Evolutionary conservation across 2,888 invertebrate genomes (phyloP), one percentile per base, ranked within the genome.

Genomic region (Coelopa pilipes): DNA sequence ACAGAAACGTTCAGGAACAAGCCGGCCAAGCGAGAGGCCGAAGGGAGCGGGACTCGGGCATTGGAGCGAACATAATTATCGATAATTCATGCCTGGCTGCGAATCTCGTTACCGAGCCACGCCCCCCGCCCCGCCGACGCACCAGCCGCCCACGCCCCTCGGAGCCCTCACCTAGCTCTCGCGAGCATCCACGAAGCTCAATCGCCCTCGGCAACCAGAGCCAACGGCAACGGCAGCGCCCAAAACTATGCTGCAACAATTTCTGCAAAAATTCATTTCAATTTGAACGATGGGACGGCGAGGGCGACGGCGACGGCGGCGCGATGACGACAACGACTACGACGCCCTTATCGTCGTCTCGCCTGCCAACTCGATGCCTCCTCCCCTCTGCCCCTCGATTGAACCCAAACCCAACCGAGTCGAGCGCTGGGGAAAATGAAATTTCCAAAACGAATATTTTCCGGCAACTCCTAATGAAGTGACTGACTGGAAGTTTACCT

Each of bases 241-340:
- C 17, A 24, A 65, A 65, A 65, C 65, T 65, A 19, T 65, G 65
- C 65, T 47, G 46, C 47, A 63, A 45, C 21, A 57, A 34, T 34
- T 34, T 34, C 7, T 2, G 4, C 4, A 34, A 65, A 65, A 65
- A 47, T 65, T 47, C 47, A 65, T 34, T 34, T 34, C 34, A 34
- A 34, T 65, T 62, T 62, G 17, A 62, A 62, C 34, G 60, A 24
- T 60, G 15, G 34, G 17, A 19, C 47, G 47, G 15, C 65, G 13
- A 11, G 10, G 11, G 46, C 17, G n/a, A 45, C 12, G 11, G 19
- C 46, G 19, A 59, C 34, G 7, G 7, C 34, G 34, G 7, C 34
- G 34, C 34, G 7, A 34, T 7, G 34, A 34, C 34, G 34, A 34
- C 34, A 34, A 34, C 45, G 15, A 17, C 12, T 7, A 21, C 57